phyloP scores from a whole-genome alignment of 2,797 vertebrate genomes.

The Hydrophis major region DNA sequence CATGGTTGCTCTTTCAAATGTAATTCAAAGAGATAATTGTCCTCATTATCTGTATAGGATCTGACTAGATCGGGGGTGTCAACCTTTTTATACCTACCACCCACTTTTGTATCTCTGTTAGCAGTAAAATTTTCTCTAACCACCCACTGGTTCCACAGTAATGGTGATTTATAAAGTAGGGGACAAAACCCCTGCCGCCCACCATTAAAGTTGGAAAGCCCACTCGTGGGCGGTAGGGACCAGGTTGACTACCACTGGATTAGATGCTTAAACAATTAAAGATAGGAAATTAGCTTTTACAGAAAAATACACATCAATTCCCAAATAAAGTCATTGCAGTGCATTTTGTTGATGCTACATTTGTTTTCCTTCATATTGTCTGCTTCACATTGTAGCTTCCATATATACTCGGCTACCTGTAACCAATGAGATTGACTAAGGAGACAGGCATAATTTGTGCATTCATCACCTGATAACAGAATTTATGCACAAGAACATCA shows the following conservation, averaged over 20 bases:
- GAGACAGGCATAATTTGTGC: not conserved
- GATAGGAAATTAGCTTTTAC: not conserved
- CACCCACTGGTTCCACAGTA: no score
- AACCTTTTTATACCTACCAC: no score
- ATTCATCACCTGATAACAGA: not conserved
- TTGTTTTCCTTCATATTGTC: not conserved
- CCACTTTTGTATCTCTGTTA: no score
- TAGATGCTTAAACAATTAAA: not conserved
- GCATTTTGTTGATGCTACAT: not conserved
- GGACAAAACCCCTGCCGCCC: no score
- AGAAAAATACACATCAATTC: no score
- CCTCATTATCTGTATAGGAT: not conserved
- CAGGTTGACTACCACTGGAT: no score
- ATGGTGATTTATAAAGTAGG: no score
- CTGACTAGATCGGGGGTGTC: not conserved
- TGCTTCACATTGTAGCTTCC: not conserved
- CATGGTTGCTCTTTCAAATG: not conserved
- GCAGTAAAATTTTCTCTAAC: no score
- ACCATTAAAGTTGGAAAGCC: no score
- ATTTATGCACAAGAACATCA: not conserved
- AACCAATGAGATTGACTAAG: not conserved
- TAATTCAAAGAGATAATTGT: not conserved
- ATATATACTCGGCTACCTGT: not conserved
- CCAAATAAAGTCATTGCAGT: not conserved
- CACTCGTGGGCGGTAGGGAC: no score